Evolutionary conservation across 2,888 invertebrate genomes (phyloP), one percentile per base, ranked within the genome.

Genomic region (Ceratothoa steindachneri): DNA sequence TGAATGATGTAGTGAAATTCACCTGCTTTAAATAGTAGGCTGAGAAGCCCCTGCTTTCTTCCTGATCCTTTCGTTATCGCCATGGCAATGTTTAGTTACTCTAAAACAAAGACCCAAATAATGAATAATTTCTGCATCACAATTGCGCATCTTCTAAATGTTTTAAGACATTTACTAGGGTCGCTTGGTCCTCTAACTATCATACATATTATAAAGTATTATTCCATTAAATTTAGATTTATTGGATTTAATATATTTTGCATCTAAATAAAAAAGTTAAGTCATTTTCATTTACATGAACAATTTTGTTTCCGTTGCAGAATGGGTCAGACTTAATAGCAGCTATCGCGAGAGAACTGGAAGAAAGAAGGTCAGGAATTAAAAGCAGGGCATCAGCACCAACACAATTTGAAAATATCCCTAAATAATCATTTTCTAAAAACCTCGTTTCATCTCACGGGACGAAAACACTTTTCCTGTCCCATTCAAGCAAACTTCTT

Each of bases 261-360:
- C n/a, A n/a, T n/a, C n/a, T n/a, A n/a, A n/a, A n/a, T n/a, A n/a
- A n/a, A n/a, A n/a, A 41, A 41, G 15, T 41, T 9, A 15, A 41
- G 7, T 9, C 5, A 41, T 5, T 41, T 41, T 41, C 15, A 41
- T 41, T 41, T 5, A 41, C 41, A 9, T 41, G 41, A 41, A 15
- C 5, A 41, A 5, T 41, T 41, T 60, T 60, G 27, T 60, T 60
- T 60, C 27, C 60, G 60, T 60, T 60, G 12, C 60, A 60, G 60
- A 60, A 60, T 60, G 60, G 60, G 60, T 60, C 60, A 60, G 22
- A 60, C 60, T 2, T 60, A 60, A 60, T 60, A 24, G 60, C 22
- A 60, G 60, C 22, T 24, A 60, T 60, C 60, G 12, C 19, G n/a
- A 9, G 27, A 60, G 60, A 60, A 12, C 12, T 12, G 9, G 60